phyloP scores from a whole-genome alignment of 23 tunicate genomes.

The Oikopleura albicans region DNA sequence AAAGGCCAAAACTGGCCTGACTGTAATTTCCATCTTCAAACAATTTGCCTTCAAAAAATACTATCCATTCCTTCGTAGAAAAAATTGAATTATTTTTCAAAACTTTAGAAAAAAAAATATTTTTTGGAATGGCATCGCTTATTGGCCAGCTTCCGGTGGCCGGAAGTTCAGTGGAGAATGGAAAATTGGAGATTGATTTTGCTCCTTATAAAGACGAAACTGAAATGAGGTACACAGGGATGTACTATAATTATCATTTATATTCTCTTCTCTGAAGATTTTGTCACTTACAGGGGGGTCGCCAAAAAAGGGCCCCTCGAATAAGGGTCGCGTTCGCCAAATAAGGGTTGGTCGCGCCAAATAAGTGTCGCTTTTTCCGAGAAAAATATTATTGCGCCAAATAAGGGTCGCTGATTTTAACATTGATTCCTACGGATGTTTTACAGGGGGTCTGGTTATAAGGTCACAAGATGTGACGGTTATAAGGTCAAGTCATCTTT shows the following conservation, averaged over 20 bases:
- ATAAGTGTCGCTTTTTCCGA: too few species aligned
- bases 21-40: background rate
- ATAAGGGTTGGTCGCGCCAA: too few species aligned
- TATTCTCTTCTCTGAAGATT: background rate
- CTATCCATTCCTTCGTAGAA: background rate
- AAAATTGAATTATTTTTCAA: background rate
- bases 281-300: background rate
- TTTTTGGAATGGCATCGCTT: background rate
- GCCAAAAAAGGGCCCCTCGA: too few species aligned
- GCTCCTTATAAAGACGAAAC: slow-evolving; percentile 14
- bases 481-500: too few species aligned
- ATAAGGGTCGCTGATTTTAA: too few species aligned
- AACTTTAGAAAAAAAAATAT: background rate
- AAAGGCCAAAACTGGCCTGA: background rate
- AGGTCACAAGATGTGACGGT: too few species aligned
- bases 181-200: background rate
- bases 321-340: too few species aligned
- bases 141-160: background rate
- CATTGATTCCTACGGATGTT: too few species aligned
- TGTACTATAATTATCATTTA: background rate
- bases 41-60: background rate
- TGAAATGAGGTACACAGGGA: background rate
- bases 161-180: too few species aligned
- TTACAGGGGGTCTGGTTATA: too few species aligned
- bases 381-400: too few species aligned